Base-by-base conservation (phyloP, 2,888 invertebrate genomes). In the Cephalotes varians region DNA sequence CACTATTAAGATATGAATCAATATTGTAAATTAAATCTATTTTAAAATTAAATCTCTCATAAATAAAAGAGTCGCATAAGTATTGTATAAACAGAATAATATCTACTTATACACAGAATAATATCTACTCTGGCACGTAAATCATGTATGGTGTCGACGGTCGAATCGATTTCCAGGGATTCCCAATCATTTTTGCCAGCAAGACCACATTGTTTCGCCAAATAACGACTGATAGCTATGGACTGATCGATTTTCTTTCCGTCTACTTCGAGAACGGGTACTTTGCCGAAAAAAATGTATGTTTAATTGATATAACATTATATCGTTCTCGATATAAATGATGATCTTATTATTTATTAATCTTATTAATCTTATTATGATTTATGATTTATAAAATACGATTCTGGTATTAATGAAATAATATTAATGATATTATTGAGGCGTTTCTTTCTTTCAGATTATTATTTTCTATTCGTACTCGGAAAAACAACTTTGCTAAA, bases 231-330 rank as follows among this genome's bases (percentile, higher is more conserved):
- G 84, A 97, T 96, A 4, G 97, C 96, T 2, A 94, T 71, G 40
- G 96, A 96, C 92, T 97, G 97, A 31, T 95, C 95, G 83, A 96
- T 94, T 85, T 94, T 92, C 91, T 96, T 96, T 3, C 96, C 97
- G 81, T 96, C 96, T 4, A 96, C 94, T 93, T 96, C 96, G 69
- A 97, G 90, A 0, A 96, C 92, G 0, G 97, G 97, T 84, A 96
- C 92, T 92, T 96, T 96, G 0, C 96, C 96, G 92, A 96, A 12
- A 0, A 25, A 47, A 65, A 47, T 47, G 4, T 18, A 72, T 5
- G 3, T 72, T 40, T 1, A 47, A 67, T 28, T 25, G 6, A 18
- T 9, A 28, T 12, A 18, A n/a, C n/a, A n/a, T n/a, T n/a, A 10
- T 40, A 25, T 2, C 25, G 2, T 72, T 56, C 25, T 18, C 18